Evolutionary conservation across 1,140 invertebrate genomes (phyloP), one percentile per base, ranked within the genome.

Genomic region (Drosophila repletoides): DNA sequence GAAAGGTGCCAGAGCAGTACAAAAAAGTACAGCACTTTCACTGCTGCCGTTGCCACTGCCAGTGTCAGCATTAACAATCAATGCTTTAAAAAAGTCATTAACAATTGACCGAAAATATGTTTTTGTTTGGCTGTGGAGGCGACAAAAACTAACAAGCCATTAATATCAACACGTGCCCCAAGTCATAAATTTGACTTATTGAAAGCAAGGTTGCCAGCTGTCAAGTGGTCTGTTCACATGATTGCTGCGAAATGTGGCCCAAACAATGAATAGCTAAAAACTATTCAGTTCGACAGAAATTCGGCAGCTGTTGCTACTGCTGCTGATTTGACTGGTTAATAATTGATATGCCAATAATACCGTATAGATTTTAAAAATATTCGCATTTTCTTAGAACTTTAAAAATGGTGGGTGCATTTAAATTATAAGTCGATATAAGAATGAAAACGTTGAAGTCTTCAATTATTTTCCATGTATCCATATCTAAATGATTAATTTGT

Each of bases 141-240:
- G 74, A 77, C 75, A 73, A 77, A 63, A 68, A 74, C 74, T 56
- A 77, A 77, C 69, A 77, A 77, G 74, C 56, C 24, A 77, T 77
- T 72, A 68, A 73, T 31, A 77, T 77, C 67, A 72, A 72, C 74
- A 77, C 74, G 63, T 63, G 74, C 64, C 49, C 5, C 56, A 46
- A 52, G 68, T 59, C 74, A 77, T 69, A 69, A 73, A 72, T 77
- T 65, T 40, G 52, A 38, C 26, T 14, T 38, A 64, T 77, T 72
- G 72, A 77, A 72, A 53, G 56, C 74, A 69, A 77, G 74, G 74
- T 55, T 76, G 46, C 61, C 73, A 67, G 74, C 53, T 77, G 74
- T 68, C 74, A 72, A 38, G 49, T 48, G 40, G 66, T 46, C 31
- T 48, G 70, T n/a, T n/a, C n/a, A n/a, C n/a, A n/a, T n/a, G n/a